phyloP scores from a whole-genome alignment of 2,113 vertebrate species.

The Nyctibius bracteatus region DNA sequence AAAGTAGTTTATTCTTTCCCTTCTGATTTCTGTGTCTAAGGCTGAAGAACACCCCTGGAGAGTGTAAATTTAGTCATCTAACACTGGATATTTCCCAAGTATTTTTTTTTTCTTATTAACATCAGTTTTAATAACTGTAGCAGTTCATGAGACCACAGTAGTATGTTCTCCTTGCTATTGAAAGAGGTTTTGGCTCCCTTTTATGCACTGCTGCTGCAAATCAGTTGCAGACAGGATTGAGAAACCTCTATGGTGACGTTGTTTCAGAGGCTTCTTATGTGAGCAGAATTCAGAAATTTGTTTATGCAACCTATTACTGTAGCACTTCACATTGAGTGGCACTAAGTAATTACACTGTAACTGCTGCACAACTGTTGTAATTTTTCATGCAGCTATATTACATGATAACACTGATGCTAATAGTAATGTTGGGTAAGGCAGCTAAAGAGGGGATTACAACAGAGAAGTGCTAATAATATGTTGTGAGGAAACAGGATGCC shows the following conservation, averaged over 20 bases:
- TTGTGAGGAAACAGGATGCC: slow-evolving; percentile 18
- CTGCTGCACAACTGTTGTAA: slow-evolving; percentile 40
- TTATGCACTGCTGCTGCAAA: background rate
- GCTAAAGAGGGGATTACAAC: slow-evolving; percentile 24
- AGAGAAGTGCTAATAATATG: background rate
- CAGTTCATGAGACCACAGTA: background rate
- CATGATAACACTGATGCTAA: slow-evolving; percentile 48
- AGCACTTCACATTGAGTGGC: slow-evolving; percentile 22
- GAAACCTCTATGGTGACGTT: background rate
- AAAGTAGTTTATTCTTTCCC: background rate
- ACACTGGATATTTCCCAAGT: background rate
- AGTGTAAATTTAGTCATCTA: background rate
- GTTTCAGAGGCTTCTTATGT: background rate
- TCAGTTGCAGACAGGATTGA: background rate
- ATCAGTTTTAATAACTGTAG: background rate
- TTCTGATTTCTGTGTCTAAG: background rate
- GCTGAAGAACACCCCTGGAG: background rate
- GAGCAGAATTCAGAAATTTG: slow-evolving; percentile 22
- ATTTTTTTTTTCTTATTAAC: background rate
- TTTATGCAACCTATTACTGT: slow-evolving; percentile 1
- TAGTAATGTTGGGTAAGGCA: slow-evolving; percentile 15
- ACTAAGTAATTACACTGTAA: slow-evolving; percentile 32
- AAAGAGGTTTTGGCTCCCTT: background rate
- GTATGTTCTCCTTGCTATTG: background rate
- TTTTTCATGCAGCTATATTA: slow-evolving; percentile 23